These are phyloP conservation scores for Aldabrachelys gigantea DNA, from an alignment of 2,113 vertebrate genomes.

Conservation along the genomic window DNA sequence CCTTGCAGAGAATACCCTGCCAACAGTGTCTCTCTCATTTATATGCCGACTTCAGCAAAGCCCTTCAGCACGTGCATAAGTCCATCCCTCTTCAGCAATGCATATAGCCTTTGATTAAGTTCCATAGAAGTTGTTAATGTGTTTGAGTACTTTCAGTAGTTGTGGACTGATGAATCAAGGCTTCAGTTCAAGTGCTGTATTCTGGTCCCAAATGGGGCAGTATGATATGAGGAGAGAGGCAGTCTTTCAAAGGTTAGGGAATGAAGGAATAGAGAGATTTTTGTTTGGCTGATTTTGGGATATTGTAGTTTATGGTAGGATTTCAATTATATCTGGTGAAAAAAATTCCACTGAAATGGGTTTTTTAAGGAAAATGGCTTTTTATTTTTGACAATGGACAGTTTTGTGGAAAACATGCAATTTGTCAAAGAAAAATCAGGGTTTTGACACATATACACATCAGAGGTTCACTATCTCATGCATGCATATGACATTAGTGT, in stretches of 20 bases:
- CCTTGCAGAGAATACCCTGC: not conserved
- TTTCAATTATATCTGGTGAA: not conserved
- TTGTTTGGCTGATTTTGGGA: not conserved
- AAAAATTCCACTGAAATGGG: not conserved
- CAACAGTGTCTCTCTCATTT: not conserved
- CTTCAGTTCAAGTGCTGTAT: not conserved
- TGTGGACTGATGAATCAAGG: not conserved
- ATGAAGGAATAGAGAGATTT: not conserved
- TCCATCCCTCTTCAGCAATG: not conserved
- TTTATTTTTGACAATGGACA: not conserved
- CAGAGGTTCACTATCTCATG: not conserved
- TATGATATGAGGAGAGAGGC: not conserved
- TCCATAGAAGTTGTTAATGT: not conserved
- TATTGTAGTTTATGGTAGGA: not conserved
- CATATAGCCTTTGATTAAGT: not conserved
- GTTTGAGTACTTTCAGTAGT: not conserved
- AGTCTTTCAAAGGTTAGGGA: not conserved
- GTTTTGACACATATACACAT: not conserved
- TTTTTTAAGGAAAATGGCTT: not conserved
- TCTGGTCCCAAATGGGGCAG: not conserved
- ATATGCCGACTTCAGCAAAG: not conserved
- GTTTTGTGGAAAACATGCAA: not conserved
- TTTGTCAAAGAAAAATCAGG: not conserved
- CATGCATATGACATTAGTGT: not conserved
- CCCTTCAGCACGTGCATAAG: not conserved